Conservation (phyloP, 1,140 invertebrate genomes). For the Neocloeon triangulifer region DNA sequence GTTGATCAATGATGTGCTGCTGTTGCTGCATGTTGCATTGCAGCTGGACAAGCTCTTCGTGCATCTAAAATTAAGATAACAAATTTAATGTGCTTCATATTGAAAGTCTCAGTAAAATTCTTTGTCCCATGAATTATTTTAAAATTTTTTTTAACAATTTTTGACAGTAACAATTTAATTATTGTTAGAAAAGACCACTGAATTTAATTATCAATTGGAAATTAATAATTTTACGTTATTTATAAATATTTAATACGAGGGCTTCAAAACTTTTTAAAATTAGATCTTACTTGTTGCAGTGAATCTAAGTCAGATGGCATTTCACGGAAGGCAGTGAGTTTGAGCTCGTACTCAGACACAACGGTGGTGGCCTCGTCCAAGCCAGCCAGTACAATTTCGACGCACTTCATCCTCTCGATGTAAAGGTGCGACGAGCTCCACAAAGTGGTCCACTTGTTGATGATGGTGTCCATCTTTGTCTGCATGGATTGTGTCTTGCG, state of each 20-base stretch:
- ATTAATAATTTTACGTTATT: no score
- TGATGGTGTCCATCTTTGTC: slow-evolving; percentile 64
- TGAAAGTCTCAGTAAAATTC: no score
- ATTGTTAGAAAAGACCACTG: no score
- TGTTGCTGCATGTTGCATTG: slow-evolving; percentile 63
- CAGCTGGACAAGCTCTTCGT: slow-evolving; percentile 50
- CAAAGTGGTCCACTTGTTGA: slow-evolving; percentile 78
- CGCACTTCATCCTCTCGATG: slow-evolving; percentile 71
- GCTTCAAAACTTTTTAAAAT: no score
- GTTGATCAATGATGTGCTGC: slow-evolving; percentile 66
- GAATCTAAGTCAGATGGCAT: slow-evolving; percentile 59
- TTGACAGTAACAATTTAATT: no score
- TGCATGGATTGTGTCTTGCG: slow-evolving; percentile 76
- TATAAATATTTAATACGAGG: no score
- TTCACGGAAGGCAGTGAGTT: slow-evolving; percentile 61
- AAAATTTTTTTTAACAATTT: no score
- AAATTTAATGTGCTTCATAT: not conserved
- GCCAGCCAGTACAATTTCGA: slow-evolving; percentile 70
- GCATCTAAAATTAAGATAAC: slow-evolving; percentile 20
- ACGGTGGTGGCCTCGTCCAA: slow-evolving; percentile 72
- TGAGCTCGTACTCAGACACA: slow-evolving; percentile 79
- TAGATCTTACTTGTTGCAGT: slow-evolving; percentile 31
- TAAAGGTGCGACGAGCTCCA: slow-evolving; percentile 70
- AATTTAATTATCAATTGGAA: no score
- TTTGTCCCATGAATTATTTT: no score